Percentiles rank a stretch among this genome's conserved stretches.
phyloP scores from a whole-genome alignment of 2,888 invertebrate species.

The Minunthozetes semirufus region DNA sequence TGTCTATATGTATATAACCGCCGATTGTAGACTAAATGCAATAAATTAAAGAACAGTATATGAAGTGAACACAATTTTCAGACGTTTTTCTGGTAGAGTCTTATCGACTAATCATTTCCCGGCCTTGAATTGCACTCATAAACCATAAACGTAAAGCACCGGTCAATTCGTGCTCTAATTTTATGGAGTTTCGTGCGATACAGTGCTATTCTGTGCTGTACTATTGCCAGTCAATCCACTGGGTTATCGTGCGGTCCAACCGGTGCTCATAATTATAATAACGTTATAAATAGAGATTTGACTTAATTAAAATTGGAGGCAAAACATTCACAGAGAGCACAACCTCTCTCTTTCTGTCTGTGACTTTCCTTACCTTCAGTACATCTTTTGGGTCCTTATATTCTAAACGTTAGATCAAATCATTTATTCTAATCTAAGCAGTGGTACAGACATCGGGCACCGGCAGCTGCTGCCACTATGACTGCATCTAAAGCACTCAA shows the following conservation, averaged over 20 bases:
- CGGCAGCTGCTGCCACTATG: neutral
- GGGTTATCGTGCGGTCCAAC: neutral
- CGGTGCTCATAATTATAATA: too few relatives aligned
- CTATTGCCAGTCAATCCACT: neutral
- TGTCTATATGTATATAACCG: conserved; percentile 10
- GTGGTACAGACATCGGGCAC: conserved; percentile 9
- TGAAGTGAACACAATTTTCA: neutral
- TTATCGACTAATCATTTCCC: neutral
- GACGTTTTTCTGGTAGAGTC: neutral
- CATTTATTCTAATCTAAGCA: neutral
- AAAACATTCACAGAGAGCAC: neutral
- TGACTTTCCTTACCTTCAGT: neutral
- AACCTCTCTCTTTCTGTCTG: neutral
- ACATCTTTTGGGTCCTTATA: neutral
- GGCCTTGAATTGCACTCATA: neutral
- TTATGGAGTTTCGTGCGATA: neutral
- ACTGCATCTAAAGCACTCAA: neutral
- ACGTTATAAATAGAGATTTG: neutral
- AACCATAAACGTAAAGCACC: neutral
- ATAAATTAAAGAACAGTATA: too few relatives aligned
- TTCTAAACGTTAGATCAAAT: neutral
- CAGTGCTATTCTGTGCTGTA: neutral
- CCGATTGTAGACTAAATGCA: neutral
- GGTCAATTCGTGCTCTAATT: conserved; percentile 16
- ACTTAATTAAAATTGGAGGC: neutral